Evolutionary conservation across 2,888 invertebrate species (phyloP).

Genomic region (Galerucella calmariensis): DNA sequence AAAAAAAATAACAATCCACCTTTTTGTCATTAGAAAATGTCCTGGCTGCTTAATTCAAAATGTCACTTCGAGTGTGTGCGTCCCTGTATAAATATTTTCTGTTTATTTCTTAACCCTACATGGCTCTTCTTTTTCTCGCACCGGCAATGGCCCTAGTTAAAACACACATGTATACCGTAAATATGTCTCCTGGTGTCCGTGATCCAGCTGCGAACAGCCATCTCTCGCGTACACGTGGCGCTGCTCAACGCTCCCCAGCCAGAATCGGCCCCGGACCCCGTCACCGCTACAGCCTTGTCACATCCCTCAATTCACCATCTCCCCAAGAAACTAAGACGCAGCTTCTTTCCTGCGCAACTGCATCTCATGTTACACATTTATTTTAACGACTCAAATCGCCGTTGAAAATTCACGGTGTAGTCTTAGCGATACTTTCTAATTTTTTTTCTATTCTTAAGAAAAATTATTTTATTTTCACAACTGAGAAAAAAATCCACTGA

Average conservation of each 20-base stretch:
- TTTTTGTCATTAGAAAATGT: too few relatives aligned
- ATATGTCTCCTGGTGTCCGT: slow-evolving; percentile 61
- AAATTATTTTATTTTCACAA: not conserved
- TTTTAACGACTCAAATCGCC: slow-evolving; percentile 23
- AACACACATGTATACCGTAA: slow-evolving; percentile 59
- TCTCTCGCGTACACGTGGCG: slow-evolving; percentile 60
- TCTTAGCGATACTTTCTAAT: not conserved
- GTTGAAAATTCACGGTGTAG: not conserved
- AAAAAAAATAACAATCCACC: not conserved
- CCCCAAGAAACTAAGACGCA: slow-evolving; percentile 34
- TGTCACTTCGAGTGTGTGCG: not conserved
- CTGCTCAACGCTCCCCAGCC: slow-evolving; percentile 13
- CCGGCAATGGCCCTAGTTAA: slow-evolving; percentile 34
- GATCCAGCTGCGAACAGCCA: slow-evolving; percentile 60
- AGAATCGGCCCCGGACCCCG: slow-evolving; percentile 13
- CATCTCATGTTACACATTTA: slow-evolving; percentile 39
- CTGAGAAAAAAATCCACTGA: too few relatives aligned
- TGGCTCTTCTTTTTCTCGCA: slow-evolving; percentile 15
- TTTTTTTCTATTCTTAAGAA: not conserved
- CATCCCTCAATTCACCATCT: slow-evolving; percentile 17
- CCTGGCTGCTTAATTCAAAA: not conserved
- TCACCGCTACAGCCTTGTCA: not conserved
- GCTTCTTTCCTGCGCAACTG: slow-evolving; percentile 38
- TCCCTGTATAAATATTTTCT: slow-evolving; percentile 5
- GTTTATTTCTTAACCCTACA: slow-evolving; percentile 24